These are phyloP conservation scores for Eidolon dupreanum DNA, from an alignment of 2,797 vertebrate genomes.

Conservation along the genomic window DNA sequence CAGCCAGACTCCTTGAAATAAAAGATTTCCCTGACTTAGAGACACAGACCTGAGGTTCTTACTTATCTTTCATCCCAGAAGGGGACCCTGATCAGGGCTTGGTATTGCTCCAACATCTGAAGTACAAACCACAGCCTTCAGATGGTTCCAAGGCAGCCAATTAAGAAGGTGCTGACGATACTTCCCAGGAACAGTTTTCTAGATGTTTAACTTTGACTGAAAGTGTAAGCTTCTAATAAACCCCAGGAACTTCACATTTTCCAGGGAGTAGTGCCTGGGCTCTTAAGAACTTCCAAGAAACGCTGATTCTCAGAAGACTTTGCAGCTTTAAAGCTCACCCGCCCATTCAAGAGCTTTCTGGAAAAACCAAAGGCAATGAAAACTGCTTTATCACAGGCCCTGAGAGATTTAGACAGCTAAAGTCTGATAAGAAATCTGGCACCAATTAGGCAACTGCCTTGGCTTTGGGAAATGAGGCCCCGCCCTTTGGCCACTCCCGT, in stretches of 20 bases:
- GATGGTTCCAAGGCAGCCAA: constrained; percentile 38
- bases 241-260: constrained; percentile 68
- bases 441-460: background rate
- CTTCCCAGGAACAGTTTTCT: constrained; percentile 67
- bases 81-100: background rate
- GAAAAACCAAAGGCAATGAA: constrained; percentile 32
- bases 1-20: background rate
- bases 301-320: constrained; percentile 54
- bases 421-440: constrained; percentile 3
- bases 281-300: constrained; percentile 75
- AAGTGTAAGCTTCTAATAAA: constrained; percentile 67
- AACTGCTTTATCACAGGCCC: background rate
- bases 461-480: background rate
- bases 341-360: constrained; percentile 31
- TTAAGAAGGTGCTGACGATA: constrained; percentile 67
- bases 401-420: background rate
- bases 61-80: constrained; percentile 51
- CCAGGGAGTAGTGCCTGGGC: constrained; percentile 66
- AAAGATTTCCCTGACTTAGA: background rate
- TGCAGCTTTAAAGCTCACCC: background rate
- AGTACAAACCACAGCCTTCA: constrained; percentile 50
- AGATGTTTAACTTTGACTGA: constrained; percentile 63
- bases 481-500: rapidly evolving
- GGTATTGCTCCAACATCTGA: constrained; percentile 27
- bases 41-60: background rate